phyloP scores from a whole-genome alignment of 2,797 vertebrate species.

The Garrulus glandarius region DNA sequence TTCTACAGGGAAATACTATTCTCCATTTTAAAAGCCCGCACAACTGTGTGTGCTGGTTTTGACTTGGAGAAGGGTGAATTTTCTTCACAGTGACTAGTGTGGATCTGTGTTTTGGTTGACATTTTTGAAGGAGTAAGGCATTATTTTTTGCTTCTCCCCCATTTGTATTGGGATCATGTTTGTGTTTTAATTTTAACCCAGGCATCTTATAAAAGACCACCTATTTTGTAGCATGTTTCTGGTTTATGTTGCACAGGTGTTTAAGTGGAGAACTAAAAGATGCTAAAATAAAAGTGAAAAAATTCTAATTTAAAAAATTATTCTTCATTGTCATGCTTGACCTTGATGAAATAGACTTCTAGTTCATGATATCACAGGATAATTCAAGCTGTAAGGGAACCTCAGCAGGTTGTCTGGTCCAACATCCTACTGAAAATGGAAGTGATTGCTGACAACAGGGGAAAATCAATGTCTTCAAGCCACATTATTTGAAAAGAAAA shows the following conservation, averaged over 20 bases:
- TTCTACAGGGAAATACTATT: neutral
- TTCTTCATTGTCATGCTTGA: neutral
- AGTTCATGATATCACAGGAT: neutral
- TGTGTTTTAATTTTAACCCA: neutral
- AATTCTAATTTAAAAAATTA: neutral
- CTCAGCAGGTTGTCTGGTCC: neutral
- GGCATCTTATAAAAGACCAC: neutral
- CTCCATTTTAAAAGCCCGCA: accelerated
- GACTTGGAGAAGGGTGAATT: neutral
- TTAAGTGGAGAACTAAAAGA: neutral
- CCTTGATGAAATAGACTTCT: neutral
- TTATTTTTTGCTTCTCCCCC: neutral
- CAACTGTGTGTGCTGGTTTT: neutral
- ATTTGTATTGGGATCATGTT: neutral
- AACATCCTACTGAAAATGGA: neutral
- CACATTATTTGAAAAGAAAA: neutral
- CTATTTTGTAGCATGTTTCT: neutral
- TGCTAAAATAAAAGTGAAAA: neutral
- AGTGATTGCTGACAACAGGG: neutral
- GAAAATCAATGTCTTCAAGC: neutral
- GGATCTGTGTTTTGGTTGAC: neutral
- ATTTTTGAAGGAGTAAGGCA: neutral
- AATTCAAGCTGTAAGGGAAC: neutral
- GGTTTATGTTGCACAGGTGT: neutral
- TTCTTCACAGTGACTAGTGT: neutral